Base-by-base conservation (phyloP, 2,888 invertebrate species). In the Pharmacophagus antenor region DNA sequence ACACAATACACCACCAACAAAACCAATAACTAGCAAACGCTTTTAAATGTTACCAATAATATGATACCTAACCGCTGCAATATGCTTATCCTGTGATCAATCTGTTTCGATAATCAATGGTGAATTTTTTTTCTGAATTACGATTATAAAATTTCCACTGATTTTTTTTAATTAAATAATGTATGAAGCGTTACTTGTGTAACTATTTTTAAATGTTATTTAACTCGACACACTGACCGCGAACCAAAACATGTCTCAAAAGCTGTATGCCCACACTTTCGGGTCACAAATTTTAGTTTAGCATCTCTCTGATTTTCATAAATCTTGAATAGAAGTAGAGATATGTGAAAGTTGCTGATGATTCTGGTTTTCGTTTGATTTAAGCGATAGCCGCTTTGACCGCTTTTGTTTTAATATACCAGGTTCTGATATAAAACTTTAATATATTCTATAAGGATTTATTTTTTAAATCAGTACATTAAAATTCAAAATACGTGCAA, bases 211-310 rank as follows among this genome's bases (percentile, higher is more conserved):
- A 4, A 37, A 37, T 77, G 73, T 84, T 84, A 81, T 82, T 84
- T 82, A 84, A 84, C 82, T 77, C 74, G 79, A 73, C 82, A 80
- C 70, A 79, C 76, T 85, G 78, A 79, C 81, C 82, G 73, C 72
- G 63, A 66, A 63, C 65, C 62, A 70, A 71, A 71, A 73, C 70
- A 70, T 72, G 70, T 70, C 68, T 73, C 67, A 73, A 67, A 72
- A 74, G 72, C 72, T 78, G 76, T 72, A 74, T 68, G 76, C 76
- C 74, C 76, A 70, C 69, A 65, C 51, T 62, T 67, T 69, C 63
- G 62, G 67, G 68, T 68, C 65, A 66, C 56, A 57, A 68, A 68
- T 67, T 63, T 68, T 70, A 65, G 67, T 70, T 68, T n/a, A n/a
- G 70, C 67, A 67, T 68, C 63, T 66, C 63, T 64, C 67, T 67